Base-by-base conservation (phyloP, 2,797 vertebrate species). In the Enteromius mattozi region DNA sequence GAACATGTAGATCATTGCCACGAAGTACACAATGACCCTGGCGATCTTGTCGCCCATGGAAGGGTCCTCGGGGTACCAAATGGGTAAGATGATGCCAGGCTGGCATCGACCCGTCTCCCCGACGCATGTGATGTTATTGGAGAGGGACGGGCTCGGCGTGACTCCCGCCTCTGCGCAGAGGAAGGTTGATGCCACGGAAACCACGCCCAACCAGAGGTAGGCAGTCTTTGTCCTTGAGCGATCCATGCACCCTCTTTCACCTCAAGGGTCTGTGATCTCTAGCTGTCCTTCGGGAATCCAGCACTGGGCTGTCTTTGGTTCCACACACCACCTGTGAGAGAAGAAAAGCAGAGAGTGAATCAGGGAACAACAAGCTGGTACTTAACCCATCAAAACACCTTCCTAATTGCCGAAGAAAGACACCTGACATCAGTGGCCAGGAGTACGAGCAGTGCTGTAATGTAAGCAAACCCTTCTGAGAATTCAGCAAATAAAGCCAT, bases 1-100 rank as follows among this genome's bases (percentile, higher is more conserved):
- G 84, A 99, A 99, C 98, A 99, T 99, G 94, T 99, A 99, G 92
- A 99, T 99, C 92, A 99, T 92, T 0, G 98, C 98, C 90, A 99
- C 98, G 85, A 99, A 99, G 88, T 99, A 99, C 68, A 99, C 98
- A 3, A 99, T 99, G 92, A 99, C 98, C 89, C 98, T 95, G 61
- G 98, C 98, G 81, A 99, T 97, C 95, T 99, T 99, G 95, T 99
- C 98, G 75, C 98, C 98, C 90, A 98, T 96, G 37, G 98, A 99
- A 76, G 98, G 98, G 88, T 99, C 98, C 94, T 98, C 97, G 0
- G 98, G 98, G 89, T 99, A 99, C 98, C 98, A 99, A 91, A 99
- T 98, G 86, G 98, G 98, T 89, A 99, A 93, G 92, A 99, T 97
- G 92, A 99, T 98, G 83, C 98, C 98, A 47, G 95, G 92, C 51